Base-by-base conservation (phyloP, 1,140 invertebrate species). In the Calephelis nemesis region DNA sequence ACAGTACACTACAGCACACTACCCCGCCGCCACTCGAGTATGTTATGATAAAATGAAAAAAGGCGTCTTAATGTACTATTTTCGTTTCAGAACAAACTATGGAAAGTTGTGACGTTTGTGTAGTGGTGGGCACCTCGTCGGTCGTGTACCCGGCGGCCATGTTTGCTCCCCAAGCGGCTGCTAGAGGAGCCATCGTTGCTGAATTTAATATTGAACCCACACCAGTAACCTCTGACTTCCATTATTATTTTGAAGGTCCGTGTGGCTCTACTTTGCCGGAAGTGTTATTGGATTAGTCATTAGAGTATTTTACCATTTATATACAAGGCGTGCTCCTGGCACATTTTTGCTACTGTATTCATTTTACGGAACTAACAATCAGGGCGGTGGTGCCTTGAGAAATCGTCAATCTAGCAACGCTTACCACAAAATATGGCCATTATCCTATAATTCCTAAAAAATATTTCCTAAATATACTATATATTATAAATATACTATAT, bases 141-240 rank as follows among this genome's bases (percentile, higher is more conserved):
- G 94, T 97, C 9, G 97, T 98, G 4, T 98, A 98, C 90, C 97
- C 97, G 12, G 97, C 97, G n/a, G 97, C 97, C n/a, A 96, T 96
- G 95, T 98, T 97, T 93, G 97, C 97, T 6, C 97, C 97, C 0
- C 88, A 93, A 78, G 95, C 97, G 0, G 96, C 96, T 15, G 87
- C 92, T 13, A 92, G 96, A 73, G 96, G 96, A 7, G 93, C 97
- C 19, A 94, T 96, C 39, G 97, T 98, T 7, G 97, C 96, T 1
- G 97, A 98, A 91, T 98, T 98, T 81, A 98, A 98, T 81, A 91
- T 98, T 69, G 97, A 98, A 92, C 81, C 93, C 8, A 97, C 97
- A 42, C 94, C 95, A 39, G 95, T 94, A 15, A 96, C 96, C 7
- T 77, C 92, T 30, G 83, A 93, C 63, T 96, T 97, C 84, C 93